Evolutionary conservation across 2,113 vertebrate genomes (phyloP), one percentile per base, ranked within the genome.

Genomic region (Sturnira hondurensis): DNA sequence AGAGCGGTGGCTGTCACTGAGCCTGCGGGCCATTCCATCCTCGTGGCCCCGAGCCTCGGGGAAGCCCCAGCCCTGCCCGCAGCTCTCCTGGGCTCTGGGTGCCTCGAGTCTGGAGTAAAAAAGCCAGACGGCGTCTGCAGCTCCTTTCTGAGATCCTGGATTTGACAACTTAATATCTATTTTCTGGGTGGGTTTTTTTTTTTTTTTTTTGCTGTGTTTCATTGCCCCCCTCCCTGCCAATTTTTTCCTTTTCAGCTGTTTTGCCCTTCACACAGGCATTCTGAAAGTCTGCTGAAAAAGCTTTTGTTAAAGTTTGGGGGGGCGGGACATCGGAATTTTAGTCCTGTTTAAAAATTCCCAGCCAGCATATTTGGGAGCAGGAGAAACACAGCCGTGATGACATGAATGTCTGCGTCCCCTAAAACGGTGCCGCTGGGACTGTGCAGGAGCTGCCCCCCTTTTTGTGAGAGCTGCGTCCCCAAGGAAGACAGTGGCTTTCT

Each of bases 81-180:
- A n/a, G n/a, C 86, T 36, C 73, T 11, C 41, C 1, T 2, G 33
- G 92, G 65, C 45, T 41, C 24, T 3, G 26, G 31, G 8, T 9
- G 14, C 65, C 36, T 73, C 43, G 12, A 86, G 78, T 78, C 81
- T 93, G 13, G 70, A 94, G 90, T 47, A 91, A 38, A 91, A 91
- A 95, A 41, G 38, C 85, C 85, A 76, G 92, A 38, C 43, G 22
- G 74, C 6, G 26, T 85, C 80, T 92, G 90, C 56, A 45, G 4
- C 80, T 89, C 73, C 83, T 86, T 90, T 52, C 83, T 33, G 76
- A 68, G 90, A 80, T 85, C 41, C 13, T 24, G 36, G 86, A 78
- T 94, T 93, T 96, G 96, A 94, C 85, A 95, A 89, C 77, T 95
- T 96, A 65, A 90, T 96, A 81, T 95, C 92, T 96, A 73, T 96